These are phyloP conservation scores for Danionella cerebrum DNA, from an alignment of 2,113 vertebrate genomes.

Conservation along the genomic window DNA sequence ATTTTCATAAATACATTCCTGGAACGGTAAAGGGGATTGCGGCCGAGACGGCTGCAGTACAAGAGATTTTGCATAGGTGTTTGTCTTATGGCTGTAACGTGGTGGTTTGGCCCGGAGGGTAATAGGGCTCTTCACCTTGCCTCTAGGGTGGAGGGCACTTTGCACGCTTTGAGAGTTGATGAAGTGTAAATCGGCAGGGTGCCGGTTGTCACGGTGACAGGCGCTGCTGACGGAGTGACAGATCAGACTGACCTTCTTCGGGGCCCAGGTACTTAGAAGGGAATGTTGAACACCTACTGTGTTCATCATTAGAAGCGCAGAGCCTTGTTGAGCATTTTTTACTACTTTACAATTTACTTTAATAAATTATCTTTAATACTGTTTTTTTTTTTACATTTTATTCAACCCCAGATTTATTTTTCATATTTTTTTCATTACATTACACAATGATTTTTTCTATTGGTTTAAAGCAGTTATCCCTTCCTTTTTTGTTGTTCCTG, in stretches of 20 bases:
- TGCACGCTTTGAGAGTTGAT: slow-evolving; percentile 44
- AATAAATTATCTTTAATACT: no score
- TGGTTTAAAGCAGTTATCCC: no score
- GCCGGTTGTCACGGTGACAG: slow-evolving; percentile 59
- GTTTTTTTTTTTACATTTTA: no score
- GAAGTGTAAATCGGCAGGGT: slow-evolving; percentile 53
- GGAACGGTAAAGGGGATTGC: slow-evolving; percentile 28
- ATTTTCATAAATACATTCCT: no score
- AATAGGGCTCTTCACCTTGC: slow-evolving; percentile 66
- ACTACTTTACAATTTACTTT: no score
- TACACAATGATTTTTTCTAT: no score
- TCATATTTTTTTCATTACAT: no score
- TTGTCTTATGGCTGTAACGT: slow-evolving; percentile 39
- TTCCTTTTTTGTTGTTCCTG: no score
- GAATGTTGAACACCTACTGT: no score
- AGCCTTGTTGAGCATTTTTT: no score
- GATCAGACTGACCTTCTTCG: slow-evolving; percentile 56
- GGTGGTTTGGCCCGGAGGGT: slow-evolving; percentile 53
- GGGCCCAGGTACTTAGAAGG: background rate
- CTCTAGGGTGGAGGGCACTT: slow-evolving; percentile 52
- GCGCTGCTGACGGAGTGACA: slow-evolving; percentile 53
- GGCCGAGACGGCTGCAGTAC: background rate
- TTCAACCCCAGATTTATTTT: no score
- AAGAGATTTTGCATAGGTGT: slow-evolving; percentile 36
- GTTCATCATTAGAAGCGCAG: no score